Conservation (phyloP, 2,888 invertebrate species). For the Lithophane semibrunnea region DNA sequence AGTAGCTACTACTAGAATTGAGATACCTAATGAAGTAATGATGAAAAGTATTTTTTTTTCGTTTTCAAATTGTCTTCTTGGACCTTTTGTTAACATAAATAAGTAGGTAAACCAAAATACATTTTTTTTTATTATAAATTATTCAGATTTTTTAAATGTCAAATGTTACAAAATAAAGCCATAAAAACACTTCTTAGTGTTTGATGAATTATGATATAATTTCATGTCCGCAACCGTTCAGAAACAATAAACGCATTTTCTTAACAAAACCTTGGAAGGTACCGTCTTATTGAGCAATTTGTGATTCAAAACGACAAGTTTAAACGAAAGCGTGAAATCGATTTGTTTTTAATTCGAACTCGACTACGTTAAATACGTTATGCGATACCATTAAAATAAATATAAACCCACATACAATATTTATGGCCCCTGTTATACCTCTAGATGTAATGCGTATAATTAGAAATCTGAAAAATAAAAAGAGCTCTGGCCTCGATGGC, state of each 20-base stretch:
- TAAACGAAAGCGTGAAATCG: slow-evolving; percentile 51
- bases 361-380: too few relatives aligned
- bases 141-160: background rate
- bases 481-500: too few relatives aligned
- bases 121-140: background rate
- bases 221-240: background rate
- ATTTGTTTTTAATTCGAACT: slow-evolving; percentile 42
- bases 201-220: background rate
- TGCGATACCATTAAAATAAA: too few relatives aligned
- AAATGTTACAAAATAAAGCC: background rate
- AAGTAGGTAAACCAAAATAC: background rate
- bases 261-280: slow-evolving; percentile 30
- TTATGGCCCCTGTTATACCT: too few relatives aligned
- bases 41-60: too few relatives aligned
- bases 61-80: background rate
- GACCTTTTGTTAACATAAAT: background rate
- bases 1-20: background rate
- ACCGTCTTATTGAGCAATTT: slow-evolving; percentile 35
- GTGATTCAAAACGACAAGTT: slow-evolving; percentile 39
- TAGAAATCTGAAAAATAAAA: too few relatives aligned
- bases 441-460: too few relatives aligned
- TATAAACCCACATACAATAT: too few relatives aligned
- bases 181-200: background rate
- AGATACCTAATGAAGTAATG: background rate
- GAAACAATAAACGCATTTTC: slow-evolving; percentile 2